phyloP scores from a whole-genome alignment of 1,140 invertebrate genomes.

The Aphelenchoides besseyi region DNA sequence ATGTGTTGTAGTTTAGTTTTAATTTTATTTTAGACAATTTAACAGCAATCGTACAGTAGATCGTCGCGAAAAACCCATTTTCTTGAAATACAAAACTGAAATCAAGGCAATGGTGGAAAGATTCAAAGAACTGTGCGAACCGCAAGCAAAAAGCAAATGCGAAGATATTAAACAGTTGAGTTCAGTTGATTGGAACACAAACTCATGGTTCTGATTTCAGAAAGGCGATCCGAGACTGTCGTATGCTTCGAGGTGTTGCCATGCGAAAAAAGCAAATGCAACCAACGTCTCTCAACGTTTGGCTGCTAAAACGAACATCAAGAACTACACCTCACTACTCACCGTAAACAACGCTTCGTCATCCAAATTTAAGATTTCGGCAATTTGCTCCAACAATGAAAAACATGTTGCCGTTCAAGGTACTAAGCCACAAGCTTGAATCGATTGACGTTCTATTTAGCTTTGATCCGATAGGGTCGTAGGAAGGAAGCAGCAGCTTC shows the following conservation, averaged over 20 bases:
- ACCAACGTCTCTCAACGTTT: background rate
- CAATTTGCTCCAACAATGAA: background rate
- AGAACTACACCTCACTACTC: background rate
- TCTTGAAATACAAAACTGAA: background rate
- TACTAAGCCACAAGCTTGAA: no score
- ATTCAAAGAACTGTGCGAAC: constrained; percentile 6
- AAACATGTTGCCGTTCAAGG: constrained; percentile 5
- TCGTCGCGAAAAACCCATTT: background rate
- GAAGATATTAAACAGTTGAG: constrained; percentile 7
- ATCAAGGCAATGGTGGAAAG: background rate
- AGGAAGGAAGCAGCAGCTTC: background rate
- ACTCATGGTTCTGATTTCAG: background rate
- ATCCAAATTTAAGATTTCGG: background rate
- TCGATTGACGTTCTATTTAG: background rate
- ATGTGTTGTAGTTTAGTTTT: background rate
- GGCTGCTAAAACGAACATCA: background rate
- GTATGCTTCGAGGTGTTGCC: background rate
- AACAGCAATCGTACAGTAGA: background rate
- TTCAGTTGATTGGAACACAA: no score
- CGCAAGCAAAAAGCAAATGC: constrained; percentile 2
- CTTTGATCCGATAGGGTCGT: background rate
- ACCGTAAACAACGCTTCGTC: constrained; percentile 4
- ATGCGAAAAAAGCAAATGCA: constrained; percentile 3
- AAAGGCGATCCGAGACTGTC: background rate
- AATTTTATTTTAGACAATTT: constrained; percentile 1